Conservation (phyloP, 1,140 invertebrate species). For the Telenomus remus region DNA sequence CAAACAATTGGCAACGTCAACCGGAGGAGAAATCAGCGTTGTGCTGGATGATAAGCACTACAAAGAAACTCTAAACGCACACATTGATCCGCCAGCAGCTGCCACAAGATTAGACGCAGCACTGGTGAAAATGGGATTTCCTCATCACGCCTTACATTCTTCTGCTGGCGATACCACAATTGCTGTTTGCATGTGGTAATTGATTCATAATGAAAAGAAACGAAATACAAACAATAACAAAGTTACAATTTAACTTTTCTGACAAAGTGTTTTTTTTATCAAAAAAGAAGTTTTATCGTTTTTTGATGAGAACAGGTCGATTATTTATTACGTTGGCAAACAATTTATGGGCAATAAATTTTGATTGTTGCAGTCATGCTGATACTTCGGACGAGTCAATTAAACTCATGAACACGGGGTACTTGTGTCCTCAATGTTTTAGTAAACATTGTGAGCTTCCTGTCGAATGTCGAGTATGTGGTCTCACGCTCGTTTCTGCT, state of each 20-base stretch:
- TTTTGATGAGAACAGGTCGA: too few relatives aligned
- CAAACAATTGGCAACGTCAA: constrained; percentile 87
- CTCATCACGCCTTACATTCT: constrained; percentile 78
- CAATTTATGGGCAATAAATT: constrained; percentile 2
- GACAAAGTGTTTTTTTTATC: neutral
- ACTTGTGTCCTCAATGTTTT: constrained; percentile 96
- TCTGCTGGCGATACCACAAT: constrained; percentile 79
- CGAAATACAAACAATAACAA: neutral
- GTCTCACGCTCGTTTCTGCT: constrained; percentile 96
- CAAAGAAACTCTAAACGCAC: constrained; percentile 84
- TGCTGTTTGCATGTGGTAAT: constrained; percentile 90
- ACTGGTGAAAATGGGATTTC: constrained; percentile 95
- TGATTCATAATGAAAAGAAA: constrained; percentile 1
- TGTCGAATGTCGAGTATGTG: constrained; percentile 96
- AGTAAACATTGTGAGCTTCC: constrained; percentile 99
- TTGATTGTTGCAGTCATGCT: constrained; percentile 80
- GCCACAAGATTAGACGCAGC: constrained; percentile 86
- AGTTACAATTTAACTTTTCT: neutral
- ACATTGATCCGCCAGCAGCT: constrained; percentile 92
- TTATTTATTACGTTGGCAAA: neutral
- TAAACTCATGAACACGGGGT: constrained; percentile 84
- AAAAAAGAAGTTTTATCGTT: too few relatives aligned
- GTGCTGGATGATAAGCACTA: constrained; percentile 95
- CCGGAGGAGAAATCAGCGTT: constrained; percentile 89
- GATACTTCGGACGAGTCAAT: constrained; percentile 82